Conservation (phyloP, 2,888 invertebrate species). For the Leucania comma region DNA sequence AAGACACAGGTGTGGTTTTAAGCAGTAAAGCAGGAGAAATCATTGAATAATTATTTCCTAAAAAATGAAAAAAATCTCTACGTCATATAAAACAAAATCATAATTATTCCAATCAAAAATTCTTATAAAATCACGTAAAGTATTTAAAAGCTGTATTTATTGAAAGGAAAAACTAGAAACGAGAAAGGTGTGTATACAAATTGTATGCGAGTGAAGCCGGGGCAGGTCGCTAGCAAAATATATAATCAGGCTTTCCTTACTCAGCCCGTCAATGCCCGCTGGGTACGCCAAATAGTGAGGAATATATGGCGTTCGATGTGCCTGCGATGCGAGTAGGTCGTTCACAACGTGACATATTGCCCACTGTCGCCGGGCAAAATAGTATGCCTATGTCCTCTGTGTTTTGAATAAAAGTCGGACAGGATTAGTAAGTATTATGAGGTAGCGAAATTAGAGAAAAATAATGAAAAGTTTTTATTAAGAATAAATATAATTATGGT, state of each 20-base stretch:
- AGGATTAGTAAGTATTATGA: background rate
- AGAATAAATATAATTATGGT: too few species aligned
- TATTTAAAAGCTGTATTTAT: too few species aligned
- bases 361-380: conserved; percentile 35
- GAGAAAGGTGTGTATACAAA: too few species aligned
- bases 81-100: too few species aligned
- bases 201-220: background rate
- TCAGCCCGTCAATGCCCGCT: conserved; percentile 38
- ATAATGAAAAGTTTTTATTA: too few species aligned
- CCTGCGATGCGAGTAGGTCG: conserved; percentile 43
- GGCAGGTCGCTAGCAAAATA: conserved; percentile 18
- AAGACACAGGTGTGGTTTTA: too few species aligned
- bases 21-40: too few species aligned
- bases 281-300: conserved; percentile 52
- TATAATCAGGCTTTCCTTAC: conserved; percentile 26
- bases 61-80: too few species aligned
- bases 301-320: conserved; percentile 60
- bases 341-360: conserved; percentile 53
- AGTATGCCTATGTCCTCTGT: conserved; percentile 5
- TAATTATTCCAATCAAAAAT: too few species aligned
- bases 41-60: too few species aligned
- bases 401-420: background rate
- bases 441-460: background rate
- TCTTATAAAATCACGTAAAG: background rate
- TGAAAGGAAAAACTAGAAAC: too few species aligned